phyloP scores from a whole-genome alignment of 2,797 vertebrate genomes.

The Pitangus sulphuratus region DNA sequence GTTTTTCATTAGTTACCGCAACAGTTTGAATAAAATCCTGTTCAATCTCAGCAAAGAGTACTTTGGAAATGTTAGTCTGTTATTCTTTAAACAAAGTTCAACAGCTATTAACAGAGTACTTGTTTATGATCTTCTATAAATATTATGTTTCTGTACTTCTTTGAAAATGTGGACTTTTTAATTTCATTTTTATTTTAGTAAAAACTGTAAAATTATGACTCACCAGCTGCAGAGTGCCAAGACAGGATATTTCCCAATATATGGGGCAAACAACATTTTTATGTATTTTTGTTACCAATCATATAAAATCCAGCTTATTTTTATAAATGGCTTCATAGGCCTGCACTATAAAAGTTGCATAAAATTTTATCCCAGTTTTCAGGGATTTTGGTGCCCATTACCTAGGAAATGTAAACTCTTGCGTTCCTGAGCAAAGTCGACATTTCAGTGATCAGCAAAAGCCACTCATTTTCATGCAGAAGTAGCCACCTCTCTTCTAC shows the following conservation, averaged over 20 bases:
- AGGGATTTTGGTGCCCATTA: conserved; percentile 17
- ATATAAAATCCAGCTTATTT: conserved; percentile 61
- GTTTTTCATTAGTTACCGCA: conserved; percentile 73
- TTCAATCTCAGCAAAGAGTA: conserved; percentile 70
- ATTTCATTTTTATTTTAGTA: conserved; percentile 72
- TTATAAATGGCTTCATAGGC: conserved; percentile 55
- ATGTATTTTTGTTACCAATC: conserved; percentile 62
- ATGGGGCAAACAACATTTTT: conserved; percentile 50
- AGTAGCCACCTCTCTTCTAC: neutral
- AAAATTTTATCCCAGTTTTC: conserved; percentile 61
- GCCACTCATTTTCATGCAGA: conserved; percentile 7
- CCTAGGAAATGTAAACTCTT: conserved; percentile 47
- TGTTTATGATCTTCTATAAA: conserved; percentile 68
- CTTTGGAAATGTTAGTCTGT: conserved; percentile 71
- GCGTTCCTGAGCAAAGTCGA: conserved; percentile 20
- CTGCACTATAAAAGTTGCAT: conserved; percentile 32
- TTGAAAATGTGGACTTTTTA: conserved; percentile 68
- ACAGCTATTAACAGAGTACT: conserved; percentile 66
- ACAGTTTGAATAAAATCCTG: conserved; percentile 72
- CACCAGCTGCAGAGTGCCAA: conserved; percentile 46
- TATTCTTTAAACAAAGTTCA: conserved; percentile 62
- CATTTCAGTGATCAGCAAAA: conserved; percentile 13
- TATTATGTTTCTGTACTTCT: conserved; percentile 62
- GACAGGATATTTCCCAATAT: conserved; percentile 64
- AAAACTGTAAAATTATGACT: conserved; percentile 68